Evolutionary conservation across 2,113 vertebrate species (phyloP).

Genomic region (Casuarius casuarius): DNA sequence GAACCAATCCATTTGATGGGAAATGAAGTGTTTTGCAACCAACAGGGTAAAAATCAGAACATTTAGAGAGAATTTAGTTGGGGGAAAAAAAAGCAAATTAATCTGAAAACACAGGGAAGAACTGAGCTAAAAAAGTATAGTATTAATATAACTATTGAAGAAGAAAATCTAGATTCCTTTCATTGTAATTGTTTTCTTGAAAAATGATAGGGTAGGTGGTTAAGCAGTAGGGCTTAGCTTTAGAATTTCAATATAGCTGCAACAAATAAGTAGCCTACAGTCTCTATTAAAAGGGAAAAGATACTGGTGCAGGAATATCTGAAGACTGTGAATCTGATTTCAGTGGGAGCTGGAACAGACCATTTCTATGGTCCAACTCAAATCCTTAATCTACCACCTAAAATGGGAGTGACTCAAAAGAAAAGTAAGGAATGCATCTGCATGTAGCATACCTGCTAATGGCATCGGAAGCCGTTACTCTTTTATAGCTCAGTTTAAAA

Average conservation of each 20-base stretch:
- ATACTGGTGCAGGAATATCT: not conserved
- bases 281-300: not conserved
- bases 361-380: not conserved
- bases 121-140: not conserved
- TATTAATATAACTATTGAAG: not conserved
- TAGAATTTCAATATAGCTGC: not conserved
- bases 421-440: not conserved
- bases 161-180: not conserved
- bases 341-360: not conserved
- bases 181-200: not conserved
- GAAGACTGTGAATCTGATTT: not conserved
- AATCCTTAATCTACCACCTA: not conserved
- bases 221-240: not conserved
- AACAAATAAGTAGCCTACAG: not conserved
- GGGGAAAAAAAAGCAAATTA: not conserved
- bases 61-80: not conserved
- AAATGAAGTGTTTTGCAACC: not conserved
- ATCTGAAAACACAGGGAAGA: not conserved
- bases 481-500: slow-evolving; percentile 23
- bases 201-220: not conserved
- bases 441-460: not conserved
- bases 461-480: not conserved
- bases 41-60: not conserved
- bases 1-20: not conserved
- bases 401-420: not conserved